Evolutionary conservation across 1,140 invertebrate genomes (phyloP).

Genomic region (Lasioglossum albipes): DNA sequence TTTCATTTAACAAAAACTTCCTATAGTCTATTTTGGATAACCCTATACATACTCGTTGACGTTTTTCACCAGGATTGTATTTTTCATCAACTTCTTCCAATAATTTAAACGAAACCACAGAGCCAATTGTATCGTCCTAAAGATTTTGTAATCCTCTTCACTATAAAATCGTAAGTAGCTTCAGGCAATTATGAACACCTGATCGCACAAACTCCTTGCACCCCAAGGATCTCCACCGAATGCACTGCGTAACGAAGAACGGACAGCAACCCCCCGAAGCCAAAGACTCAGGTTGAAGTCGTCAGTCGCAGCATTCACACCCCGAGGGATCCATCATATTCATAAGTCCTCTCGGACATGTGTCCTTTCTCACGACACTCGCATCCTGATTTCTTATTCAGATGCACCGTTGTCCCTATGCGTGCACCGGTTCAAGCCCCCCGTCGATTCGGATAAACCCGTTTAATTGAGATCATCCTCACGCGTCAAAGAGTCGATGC

Average conservation of each 20-base stretch:
- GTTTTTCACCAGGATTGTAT: too few species aligned
- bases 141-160: too few species aligned
- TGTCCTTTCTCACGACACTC: constrained; percentile 69
- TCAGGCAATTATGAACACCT: constrained; percentile 41
- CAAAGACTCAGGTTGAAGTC: constrained; percentile 62
- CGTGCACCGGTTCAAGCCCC: constrained; percentile 67
- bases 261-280: constrained; percentile 54
- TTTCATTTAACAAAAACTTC: too few species aligned
- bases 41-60: too few species aligned
- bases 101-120: too few species aligned
- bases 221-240: constrained; percentile 1
- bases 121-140: too few species aligned
- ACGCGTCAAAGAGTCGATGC: constrained; percentile 57
- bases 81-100: too few species aligned
- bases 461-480: constrained; percentile 76
- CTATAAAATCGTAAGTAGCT: too few species aligned
- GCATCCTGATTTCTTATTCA: constrained; percentile 71
- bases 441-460: constrained; percentile 72
- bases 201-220: constrained; percentile 39
- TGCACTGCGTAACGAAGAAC: constrained; percentile 45
- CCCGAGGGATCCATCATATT: constrained; percentile 46
- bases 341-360: constrained; percentile 36
- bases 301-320: constrained; percentile 66
- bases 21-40: too few species aligned
- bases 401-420: constrained; percentile 54